Percentiles rank a stretch among this genome's conserved stretches.
Conservation (phyloP, 2,113 vertebrate species). For the Scomber japonicus region DNA sequence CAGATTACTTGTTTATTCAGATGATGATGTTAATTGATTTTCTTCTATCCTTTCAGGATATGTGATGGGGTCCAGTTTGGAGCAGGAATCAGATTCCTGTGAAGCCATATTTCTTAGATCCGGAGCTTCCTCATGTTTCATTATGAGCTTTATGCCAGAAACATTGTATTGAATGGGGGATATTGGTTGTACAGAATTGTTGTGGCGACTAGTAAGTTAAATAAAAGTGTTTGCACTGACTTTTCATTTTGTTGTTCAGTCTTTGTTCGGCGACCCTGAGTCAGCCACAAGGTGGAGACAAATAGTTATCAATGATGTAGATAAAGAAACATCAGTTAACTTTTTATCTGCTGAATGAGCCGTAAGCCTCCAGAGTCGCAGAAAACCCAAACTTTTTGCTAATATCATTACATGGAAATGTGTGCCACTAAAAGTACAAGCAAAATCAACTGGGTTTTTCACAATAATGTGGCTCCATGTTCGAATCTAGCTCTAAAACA, state of each 20-base stretch:
- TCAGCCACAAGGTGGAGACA: neutral
- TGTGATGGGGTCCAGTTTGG: constrained; percentile 97
- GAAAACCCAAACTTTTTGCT: too few relatives aligned
- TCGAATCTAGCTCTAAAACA: too few relatives aligned
- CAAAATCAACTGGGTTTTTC: too few relatives aligned
- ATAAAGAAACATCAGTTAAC: neutral
- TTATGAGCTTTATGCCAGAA: constrained; percentile 21
- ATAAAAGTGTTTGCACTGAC: constrained; percentile 60
- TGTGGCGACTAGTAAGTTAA: constrained; percentile 48
- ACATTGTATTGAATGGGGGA: constrained; percentile 28
- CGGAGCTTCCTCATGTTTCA: constrained; percentile 18
- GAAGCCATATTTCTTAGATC: constrained; percentile 51
- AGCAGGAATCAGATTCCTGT: constrained; percentile 96
- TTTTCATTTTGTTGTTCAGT: neutral
- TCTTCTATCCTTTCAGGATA: constrained; percentile 84
- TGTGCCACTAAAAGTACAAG: too few relatives aligned
- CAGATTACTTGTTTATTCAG: constrained; percentile 5
- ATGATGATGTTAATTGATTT: neutral
- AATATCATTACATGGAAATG: too few relatives aligned
- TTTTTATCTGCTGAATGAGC: too few relatives aligned
- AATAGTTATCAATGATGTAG: neutral
- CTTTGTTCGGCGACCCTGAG: neutral
- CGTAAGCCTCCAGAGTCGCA: too few relatives aligned
- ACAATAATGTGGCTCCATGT: too few relatives aligned
- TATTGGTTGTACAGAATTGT: constrained; percentile 62